Evolutionary conservation across 2,113 vertebrate genomes (phyloP).

Genomic region (Choloepus hoffmanni): DNA sequence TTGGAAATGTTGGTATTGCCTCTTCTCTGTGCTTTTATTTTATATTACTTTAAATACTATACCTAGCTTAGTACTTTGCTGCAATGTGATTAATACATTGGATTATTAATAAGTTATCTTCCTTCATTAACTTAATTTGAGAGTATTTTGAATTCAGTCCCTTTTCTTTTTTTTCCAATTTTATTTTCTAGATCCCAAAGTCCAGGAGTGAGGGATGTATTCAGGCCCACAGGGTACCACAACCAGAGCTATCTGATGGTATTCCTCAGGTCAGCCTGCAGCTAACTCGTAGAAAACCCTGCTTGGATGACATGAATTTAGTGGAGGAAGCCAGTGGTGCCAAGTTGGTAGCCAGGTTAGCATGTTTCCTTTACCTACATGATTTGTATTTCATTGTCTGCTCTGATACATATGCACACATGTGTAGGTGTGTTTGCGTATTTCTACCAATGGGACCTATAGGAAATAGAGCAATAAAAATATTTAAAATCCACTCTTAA

Average conservation of each 20-base stretch:
- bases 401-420: background rate
- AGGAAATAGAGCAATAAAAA: background rate
- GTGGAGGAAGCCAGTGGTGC: background rate
- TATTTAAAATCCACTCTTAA: background rate
- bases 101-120: background rate
- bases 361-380: constrained; percentile 29
- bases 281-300: background rate
- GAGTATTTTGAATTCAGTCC: background rate
- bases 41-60: constrained; percentile 27
- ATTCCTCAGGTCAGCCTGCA: background rate
- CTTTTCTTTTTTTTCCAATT: background rate
- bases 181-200: constrained; percentile 60
- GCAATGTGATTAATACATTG: background rate
- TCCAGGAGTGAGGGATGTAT: constrained; percentile 61
- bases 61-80: constrained; percentile 29
- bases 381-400: background rate
- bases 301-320: background rate
- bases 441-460: background rate
- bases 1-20: background rate
- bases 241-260: background rate
- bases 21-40: background rate
- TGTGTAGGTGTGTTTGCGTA: background rate
- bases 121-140: background rate
- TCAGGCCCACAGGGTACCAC: background rate
- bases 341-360: constrained; percentile 40